Conservation (phyloP, 2,888 invertebrate genomes). For the Teleogryllus oceanicus region DNA sequence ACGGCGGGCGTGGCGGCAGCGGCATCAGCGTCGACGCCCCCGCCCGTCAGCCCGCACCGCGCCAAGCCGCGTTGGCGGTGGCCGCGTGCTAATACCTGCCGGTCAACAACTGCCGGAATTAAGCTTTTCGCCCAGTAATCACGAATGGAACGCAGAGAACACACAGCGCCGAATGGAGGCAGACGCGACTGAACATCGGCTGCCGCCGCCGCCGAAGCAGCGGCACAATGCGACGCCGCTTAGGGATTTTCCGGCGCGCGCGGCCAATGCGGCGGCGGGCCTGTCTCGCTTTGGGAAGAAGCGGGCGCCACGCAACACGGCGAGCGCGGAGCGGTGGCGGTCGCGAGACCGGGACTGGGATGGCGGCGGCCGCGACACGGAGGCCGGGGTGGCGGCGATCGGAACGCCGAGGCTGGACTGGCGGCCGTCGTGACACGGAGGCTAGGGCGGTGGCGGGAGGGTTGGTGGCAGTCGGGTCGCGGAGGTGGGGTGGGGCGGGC, state of each 20-base stretch:
- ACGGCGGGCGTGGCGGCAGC: neutral
- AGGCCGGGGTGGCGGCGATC: no score
- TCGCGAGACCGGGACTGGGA: no score
- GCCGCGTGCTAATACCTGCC: constrained; percentile 18
- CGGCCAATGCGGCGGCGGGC: neutral
- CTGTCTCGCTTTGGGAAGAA: neutral
- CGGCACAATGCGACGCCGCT: neutral
- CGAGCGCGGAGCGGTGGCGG: no score
- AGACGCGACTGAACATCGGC: no score
- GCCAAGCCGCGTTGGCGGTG: neutral
- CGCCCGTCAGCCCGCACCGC: neutral
- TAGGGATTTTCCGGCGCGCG: neutral
- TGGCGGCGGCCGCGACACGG: no score
- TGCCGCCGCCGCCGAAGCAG: neutral
- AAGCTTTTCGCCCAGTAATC: constrained; percentile 6
- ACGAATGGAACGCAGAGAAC: neutral
- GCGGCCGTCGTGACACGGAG: no score
- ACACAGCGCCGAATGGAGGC: neutral
- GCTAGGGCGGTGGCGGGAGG: no score
- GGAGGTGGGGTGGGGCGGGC: no score
- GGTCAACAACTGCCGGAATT: neutral
- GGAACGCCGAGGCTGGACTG: no score
- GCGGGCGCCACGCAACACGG: neutral
- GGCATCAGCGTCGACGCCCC: neutral
- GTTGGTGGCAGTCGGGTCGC: no score